Evolutionary conservation across 1,140 invertebrate species (phyloP).

Genomic region (Lepidostoma basale): DNA sequence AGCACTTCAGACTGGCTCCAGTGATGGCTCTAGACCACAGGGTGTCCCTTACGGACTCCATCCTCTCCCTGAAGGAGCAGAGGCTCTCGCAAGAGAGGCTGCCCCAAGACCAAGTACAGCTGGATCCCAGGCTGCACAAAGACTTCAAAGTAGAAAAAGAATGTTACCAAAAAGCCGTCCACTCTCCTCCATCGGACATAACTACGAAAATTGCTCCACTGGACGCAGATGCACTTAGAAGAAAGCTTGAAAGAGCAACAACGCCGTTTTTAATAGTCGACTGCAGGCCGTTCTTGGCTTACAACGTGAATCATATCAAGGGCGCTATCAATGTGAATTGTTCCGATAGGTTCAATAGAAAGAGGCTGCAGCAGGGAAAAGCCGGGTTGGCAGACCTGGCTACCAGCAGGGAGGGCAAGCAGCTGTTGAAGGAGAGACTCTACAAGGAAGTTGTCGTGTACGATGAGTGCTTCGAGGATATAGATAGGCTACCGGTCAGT

Average conservation of each 20-base stretch:
- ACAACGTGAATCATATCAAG: constrained; percentile 73
- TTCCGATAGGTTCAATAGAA: constrained; percentile 73
- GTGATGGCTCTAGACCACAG: constrained; percentile 48
- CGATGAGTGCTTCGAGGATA: constrained; percentile 69
- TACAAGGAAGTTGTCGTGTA: constrained; percentile 72
- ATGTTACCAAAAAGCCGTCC: background rate
- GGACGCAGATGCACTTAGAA: constrained; percentile 50
- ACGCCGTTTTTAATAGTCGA: constrained; percentile 67
- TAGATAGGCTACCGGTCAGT: constrained; percentile 63
- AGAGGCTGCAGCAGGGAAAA: constrained; percentile 71
- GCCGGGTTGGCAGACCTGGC: constrained; percentile 72
- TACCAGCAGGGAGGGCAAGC: constrained; percentile 68
- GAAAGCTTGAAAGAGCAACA: constrained; percentile 49
- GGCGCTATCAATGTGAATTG: constrained; percentile 80
- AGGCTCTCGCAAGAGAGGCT: background rate
- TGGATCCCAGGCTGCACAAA: constrained; percentile 50
- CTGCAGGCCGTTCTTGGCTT: constrained; percentile 75
- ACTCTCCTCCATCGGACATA: constrained; percentile 5
- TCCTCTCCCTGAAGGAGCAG: constrained; percentile 9
- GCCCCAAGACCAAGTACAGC: constrained; percentile 38
- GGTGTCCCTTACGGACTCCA: background rate
- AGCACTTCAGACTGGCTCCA: constrained; percentile 1
- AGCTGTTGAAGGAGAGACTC: constrained; percentile 63
- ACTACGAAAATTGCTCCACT: constrained; percentile 51
- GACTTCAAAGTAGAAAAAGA: constrained; percentile 44